Evolutionary conservation across 2,113 vertebrate genomes (phyloP).

Genomic region (Tylochromis polylepis): DNA sequence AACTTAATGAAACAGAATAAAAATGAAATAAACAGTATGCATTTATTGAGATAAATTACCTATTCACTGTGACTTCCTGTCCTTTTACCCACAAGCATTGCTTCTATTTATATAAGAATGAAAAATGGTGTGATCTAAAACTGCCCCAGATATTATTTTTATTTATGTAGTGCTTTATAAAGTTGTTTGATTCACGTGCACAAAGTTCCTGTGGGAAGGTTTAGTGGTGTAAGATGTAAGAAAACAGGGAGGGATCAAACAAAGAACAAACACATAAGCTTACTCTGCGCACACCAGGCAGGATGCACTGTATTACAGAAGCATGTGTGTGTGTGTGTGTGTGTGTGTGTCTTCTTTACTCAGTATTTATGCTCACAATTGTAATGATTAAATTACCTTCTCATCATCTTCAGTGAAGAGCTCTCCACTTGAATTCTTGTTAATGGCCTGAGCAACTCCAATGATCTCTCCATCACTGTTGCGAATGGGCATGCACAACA

Average conservation of each 20-base stretch:
- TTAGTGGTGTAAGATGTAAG: background rate
- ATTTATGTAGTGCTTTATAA: background rate
- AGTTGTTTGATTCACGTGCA: background rate
- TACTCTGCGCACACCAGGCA: background rate
- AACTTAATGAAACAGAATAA: background rate
- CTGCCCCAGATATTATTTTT: background rate
- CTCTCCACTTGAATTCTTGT: constrained; percentile 88
- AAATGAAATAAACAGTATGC: background rate
- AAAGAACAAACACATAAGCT: background rate
- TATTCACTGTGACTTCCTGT: background rate
- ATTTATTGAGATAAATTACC: background rate
- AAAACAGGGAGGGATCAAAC: background rate
- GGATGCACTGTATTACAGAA: background rate
- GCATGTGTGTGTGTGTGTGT: background rate
- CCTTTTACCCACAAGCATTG: background rate
- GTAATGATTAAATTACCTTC: constrained; percentile 77
- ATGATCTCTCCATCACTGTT: constrained; percentile 96
- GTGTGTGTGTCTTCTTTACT: background rate
- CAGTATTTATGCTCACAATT: background rate
- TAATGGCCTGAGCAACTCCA: constrained; percentile 95
- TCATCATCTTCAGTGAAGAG: constrained; percentile 95
- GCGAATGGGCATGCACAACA: constrained; percentile 94
- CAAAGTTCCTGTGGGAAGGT: background rate
- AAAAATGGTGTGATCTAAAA: background rate
- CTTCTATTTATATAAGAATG: background rate